Conservation (phyloP, 2,888 invertebrate species). For the Ceraclea dissimilis region DNA sequence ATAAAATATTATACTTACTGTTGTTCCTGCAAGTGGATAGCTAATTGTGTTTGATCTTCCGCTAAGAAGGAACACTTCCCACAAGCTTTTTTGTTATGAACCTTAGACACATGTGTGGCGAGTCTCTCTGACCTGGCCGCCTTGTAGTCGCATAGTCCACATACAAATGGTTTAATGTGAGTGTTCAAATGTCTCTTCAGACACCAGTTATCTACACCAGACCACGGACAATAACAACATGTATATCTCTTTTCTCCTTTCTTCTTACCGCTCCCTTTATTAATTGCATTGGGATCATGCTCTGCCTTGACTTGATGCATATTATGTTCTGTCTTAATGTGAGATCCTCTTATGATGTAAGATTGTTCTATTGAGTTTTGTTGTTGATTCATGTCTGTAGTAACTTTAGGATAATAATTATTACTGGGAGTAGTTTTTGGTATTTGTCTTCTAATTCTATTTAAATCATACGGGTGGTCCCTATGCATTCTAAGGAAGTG, state of each 20-base stretch:
- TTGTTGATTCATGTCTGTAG: constrained; percentile 23
- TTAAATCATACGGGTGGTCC: constrained; percentile 79
- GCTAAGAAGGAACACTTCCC: constrained; percentile 82
- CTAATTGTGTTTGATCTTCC: constrained; percentile 73
- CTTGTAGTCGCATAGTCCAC: constrained; percentile 87
- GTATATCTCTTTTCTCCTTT: constrained; percentile 68
- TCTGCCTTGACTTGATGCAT: constrained; percentile 38
- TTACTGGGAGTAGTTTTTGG: constrained; percentile 51
- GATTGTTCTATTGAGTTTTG: constrained; percentile 17
- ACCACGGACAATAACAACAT: constrained; percentile 88
- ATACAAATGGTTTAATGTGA: constrained; percentile 86
- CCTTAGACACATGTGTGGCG: constrained; percentile 84
- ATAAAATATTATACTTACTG: constrained; percentile 55
- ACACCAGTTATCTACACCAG: constrained; percentile 91
- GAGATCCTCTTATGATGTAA: constrained; percentile 12
- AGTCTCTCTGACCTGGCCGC: constrained; percentile 85
- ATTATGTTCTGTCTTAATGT: constrained; percentile 37
- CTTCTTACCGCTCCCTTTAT: constrained; percentile 30
- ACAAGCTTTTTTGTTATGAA: constrained; percentile 86
- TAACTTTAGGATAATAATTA: constrained; percentile 32
- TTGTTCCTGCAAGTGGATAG: constrained; percentile 68
- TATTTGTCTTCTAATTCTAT: constrained; percentile 64
- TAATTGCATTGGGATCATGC: constrained; percentile 20
- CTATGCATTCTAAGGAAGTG: constrained; percentile 89
- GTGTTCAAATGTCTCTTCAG: constrained; percentile 87